Evolutionary conservation across 2,797 vertebrate species (phyloP).

Genomic region (Eurystomus glaucurus): DNA sequence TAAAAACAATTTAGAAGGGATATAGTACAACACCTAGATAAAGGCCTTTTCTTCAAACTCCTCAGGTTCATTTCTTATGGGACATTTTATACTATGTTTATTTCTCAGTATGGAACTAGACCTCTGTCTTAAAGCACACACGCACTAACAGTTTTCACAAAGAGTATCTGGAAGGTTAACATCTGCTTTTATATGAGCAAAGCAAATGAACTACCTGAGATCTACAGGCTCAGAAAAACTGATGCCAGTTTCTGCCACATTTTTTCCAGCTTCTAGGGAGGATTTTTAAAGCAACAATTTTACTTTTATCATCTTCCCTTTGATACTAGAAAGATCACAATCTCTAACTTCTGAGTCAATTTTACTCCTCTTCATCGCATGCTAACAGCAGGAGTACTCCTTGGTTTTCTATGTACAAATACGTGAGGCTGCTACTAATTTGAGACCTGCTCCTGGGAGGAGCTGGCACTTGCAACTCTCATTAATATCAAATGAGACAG

Average conservation of each 20-base stretch:
- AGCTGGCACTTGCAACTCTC: background rate
- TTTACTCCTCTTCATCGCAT: background rate
- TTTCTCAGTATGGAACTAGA: background rate
- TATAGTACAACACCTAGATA: background rate
- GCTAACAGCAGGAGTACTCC: background rate
- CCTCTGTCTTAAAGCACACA: background rate
- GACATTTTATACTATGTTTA: background rate
- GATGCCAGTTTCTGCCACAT: background rate
- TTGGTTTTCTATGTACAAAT: background rate
- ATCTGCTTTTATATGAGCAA: background rate
- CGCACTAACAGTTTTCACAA: fast-evolving
- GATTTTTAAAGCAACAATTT: background rate
- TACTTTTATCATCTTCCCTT: background rate
- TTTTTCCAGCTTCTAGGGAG: background rate
- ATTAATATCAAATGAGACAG: background rate
- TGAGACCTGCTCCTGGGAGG: background rate
- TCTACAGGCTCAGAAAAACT: background rate
- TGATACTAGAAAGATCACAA: background rate
- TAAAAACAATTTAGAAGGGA: background rate
- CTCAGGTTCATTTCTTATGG: background rate
- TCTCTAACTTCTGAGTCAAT: background rate
- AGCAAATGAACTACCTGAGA: background rate
- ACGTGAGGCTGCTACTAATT: background rate
- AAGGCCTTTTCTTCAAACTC: background rate
- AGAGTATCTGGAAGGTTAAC: background rate